Evolutionary conservation across 2,888 invertebrate species (phyloP).

Genomic region (Ischnus inquisitorius): DNA sequence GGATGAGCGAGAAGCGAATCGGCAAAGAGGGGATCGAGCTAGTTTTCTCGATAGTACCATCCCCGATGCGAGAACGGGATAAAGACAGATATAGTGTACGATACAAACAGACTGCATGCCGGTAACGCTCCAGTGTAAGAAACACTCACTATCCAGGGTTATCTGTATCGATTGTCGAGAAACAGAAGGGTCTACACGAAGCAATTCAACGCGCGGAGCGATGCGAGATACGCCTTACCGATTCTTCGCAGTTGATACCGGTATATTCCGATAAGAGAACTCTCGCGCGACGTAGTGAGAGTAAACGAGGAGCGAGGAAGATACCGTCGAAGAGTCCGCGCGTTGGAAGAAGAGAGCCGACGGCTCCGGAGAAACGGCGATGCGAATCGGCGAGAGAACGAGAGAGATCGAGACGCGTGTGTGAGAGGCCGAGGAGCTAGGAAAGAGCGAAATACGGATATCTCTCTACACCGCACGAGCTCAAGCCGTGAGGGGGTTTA

Average conservation of each 20-base stretch:
- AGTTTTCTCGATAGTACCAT: slow-evolving; percentile 7
- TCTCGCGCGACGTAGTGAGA: slow-evolving; percentile 20
- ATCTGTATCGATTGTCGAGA: neutral
- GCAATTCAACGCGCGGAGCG: too few species aligned
- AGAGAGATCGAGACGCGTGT: slow-evolving; percentile 43
- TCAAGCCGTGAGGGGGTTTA: slow-evolving; percentile 3
- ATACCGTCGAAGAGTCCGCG: slow-evolving; percentile 20
- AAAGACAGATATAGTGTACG: neutral
- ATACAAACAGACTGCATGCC: neutral
- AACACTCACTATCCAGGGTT: neutral
- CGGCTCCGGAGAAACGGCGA: neutral
- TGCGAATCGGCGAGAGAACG: slow-evolving; percentile 22
- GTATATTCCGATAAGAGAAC: too few species aligned
- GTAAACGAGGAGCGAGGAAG: slow-evolving; percentile 40
- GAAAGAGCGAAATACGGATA: slow-evolving; percentile 18
- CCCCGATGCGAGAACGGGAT: slow-evolving; percentile 19
- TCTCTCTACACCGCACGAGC: slow-evolving; percentile 23
- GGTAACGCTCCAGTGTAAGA: neutral
- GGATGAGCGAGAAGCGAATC: too few species aligned
- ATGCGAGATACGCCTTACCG: neutral
- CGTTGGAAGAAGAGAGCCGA: slow-evolving; percentile 3
- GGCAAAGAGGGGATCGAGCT: slow-evolving; percentile 13
- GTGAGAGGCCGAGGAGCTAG: slow-evolving; percentile 26
- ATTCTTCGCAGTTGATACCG: neutral
- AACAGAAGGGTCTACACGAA: neutral